phyloP scores from a whole-genome alignment of 2,797 vertebrate species.

The Micrastur ruficollis region DNA sequence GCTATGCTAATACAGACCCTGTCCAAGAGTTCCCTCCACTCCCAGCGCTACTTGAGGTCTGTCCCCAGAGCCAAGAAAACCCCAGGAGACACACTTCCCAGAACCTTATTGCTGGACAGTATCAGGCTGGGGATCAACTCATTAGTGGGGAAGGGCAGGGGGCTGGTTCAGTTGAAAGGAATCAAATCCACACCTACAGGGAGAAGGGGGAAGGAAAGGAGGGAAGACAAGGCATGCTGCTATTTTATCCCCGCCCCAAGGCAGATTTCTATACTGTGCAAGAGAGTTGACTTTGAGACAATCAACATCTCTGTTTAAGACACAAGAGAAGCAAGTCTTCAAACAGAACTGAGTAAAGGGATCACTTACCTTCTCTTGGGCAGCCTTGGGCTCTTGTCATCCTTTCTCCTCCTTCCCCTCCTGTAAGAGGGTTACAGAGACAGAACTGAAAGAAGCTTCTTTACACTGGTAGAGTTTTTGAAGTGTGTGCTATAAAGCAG shows the following conservation, averaged over 20 bases:
- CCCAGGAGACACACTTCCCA: not conserved
- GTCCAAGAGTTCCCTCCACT: not conserved
- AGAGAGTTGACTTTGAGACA: not conserved
- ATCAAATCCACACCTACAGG: not conserved
- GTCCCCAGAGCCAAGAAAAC: not conserved
- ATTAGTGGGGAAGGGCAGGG: not conserved
- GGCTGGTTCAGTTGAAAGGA: not conserved
- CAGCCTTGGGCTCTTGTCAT: constrained; percentile 94
- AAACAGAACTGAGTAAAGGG: not conserved
- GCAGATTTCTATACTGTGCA: not conserved
- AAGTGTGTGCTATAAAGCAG: not conserved
- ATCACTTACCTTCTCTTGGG: constrained; percentile 90
- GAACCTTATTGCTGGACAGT: not conserved
- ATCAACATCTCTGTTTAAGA: not conserved
- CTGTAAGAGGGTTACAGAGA: constrained; percentile 70
- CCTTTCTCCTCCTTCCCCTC: constrained; percentile 94
- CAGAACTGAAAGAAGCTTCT: not conserved
- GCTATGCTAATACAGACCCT: not conserved
- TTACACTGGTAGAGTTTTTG: not conserved
- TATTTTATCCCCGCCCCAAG: not conserved
- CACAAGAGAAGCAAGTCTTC: not conserved
- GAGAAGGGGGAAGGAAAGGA: not conserved
- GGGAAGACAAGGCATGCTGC: not conserved
- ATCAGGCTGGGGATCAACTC: not conserved
- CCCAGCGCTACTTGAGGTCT: not conserved